phyloP scores from a whole-genome alignment of 2,888 invertebrate genomes.

The Zele albiditarsus region DNA sequence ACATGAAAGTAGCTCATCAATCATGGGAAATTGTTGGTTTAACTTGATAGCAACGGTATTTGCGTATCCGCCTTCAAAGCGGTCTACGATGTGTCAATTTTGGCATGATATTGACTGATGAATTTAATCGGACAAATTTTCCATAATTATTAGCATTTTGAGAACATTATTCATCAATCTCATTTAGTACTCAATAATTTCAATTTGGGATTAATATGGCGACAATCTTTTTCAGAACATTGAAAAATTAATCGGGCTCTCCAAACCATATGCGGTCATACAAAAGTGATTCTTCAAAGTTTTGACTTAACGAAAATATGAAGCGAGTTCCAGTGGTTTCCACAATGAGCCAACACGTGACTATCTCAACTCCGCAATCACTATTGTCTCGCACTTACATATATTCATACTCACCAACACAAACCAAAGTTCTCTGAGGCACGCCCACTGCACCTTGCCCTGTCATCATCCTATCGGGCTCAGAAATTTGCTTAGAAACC shows the following conservation, averaged over 20 bases:
- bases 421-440: neutral
- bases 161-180: neutral
- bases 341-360: conserved; percentile 25
- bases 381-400: neutral
- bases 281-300: neutral
- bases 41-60: neutral
- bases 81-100: neutral
- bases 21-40: neutral
- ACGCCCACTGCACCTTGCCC: conserved; percentile 15
- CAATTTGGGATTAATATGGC: neutral
- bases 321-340: neutral
- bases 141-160: neutral
- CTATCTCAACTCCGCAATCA: neutral
- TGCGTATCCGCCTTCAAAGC: neutral
- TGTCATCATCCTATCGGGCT: conserved; percentile 2
- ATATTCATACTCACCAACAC: neutral
- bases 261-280: neutral
- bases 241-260: conserved; percentile 14
- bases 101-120: neutral
- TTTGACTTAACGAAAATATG: neutral
- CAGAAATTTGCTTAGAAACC: conserved; percentile 13
- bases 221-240: neutral
- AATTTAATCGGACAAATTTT: neutral
- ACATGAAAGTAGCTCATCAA: neutral
- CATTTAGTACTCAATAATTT: neutral